Evolutionary conservation across 2,797 vertebrate genomes (phyloP).

Genomic region (Brachymystax lenok): DNA sequence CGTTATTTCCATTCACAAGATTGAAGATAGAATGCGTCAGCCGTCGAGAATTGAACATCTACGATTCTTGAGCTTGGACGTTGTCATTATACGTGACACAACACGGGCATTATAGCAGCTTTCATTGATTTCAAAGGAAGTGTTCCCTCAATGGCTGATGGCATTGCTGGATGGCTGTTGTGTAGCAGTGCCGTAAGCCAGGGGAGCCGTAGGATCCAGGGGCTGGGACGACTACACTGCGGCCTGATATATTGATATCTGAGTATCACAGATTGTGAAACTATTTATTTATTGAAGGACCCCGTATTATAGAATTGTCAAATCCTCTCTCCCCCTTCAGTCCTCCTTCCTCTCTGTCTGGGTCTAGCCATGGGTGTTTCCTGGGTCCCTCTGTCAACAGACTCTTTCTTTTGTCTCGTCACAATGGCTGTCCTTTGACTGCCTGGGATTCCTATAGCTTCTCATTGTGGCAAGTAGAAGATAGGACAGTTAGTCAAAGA

Average conservation of each 20-base stretch:
- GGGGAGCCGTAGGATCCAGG: background rate
- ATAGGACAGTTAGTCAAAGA: background rate
- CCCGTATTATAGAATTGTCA: background rate
- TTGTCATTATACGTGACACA: no score
- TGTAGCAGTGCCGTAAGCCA: no score
- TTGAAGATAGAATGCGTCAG: no score
- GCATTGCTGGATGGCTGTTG: no score
- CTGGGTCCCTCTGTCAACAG: background rate
- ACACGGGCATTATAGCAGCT: no score
- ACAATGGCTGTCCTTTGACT: constrained; percentile 1
- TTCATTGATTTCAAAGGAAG: no score
- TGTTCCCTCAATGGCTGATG: no score
- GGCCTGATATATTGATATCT: background rate
- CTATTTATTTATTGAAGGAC: background rate
- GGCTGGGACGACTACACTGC: background rate
- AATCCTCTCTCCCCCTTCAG: background rate
- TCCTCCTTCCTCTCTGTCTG: background rate
- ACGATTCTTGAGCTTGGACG: no score
- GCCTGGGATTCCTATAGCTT: background rate
- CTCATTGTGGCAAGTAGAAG: background rate
- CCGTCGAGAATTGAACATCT: no score
- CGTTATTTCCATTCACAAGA: no score
- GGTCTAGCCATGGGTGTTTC: background rate
- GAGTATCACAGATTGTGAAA: background rate
- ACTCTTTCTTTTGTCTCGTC: background rate